Evolutionary conservation across 2,113 vertebrate genomes (phyloP), one percentile per base, ranked within the genome.

Genomic region (Epinephelus lanceolatus): DNA sequence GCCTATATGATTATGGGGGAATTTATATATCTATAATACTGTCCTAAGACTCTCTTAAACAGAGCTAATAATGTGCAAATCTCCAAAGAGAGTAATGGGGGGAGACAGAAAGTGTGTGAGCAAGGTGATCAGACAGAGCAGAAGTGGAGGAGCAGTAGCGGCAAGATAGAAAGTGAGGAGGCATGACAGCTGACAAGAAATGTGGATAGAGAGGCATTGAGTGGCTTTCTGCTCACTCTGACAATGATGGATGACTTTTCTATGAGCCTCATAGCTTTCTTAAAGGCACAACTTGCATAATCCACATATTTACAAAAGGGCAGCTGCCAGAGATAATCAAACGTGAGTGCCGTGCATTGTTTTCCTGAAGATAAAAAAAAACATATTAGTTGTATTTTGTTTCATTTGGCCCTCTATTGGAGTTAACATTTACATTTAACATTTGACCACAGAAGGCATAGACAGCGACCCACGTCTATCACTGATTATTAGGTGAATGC

Each of bases 171-270:
- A 37, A 75, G 33, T 63, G 13, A 62, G 45, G 72, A 76, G 2
- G 12, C 21, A 56, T 77, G 78, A 75, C 63, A 69, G 9, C 67
- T 78, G 78, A 81, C 62, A 70, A 37, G 30, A 78, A 25, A 73
- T 66, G 67, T 57, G 68, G 67, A 69, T 40, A 55, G 60, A 59
- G 56, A 42, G 72, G 72, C 37, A 45, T 51, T 52, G 59, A 79
- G 70, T n/a, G 47, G 70, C 74, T 55, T 67, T 47, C 72, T 78
- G 52, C 47, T 40, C 15, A 6, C 70, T 61, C 59, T 80, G 82
- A 78, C 73, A 83, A 4, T 89, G 83, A 89, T 87, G 47, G 25
- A 83, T 78, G 65, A 81, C 61, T 67, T 62, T 47, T 77, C 37
- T 71, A 12, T 19, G 13, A 57, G 30, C 25, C 61, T 72, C 51